Conservation (phyloP, 2,888 invertebrate species). For the Sphaerophoria taeniata region DNA sequence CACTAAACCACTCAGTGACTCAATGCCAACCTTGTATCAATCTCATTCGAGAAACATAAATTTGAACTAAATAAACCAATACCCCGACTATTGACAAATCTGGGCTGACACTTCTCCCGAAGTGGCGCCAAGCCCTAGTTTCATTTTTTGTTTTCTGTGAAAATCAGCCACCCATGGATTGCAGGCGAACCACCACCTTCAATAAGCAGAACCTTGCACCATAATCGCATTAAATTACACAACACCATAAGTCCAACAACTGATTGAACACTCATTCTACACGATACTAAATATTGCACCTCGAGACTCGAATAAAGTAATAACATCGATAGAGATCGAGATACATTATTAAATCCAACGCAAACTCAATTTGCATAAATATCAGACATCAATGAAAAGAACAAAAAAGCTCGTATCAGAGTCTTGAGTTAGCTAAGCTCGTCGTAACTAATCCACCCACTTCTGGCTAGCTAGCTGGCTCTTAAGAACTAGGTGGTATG, state of each 20-base stretch:
- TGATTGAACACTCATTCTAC: conserved; percentile 38
- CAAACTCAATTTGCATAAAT: conserved; percentile 49
- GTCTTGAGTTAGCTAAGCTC: conserved; percentile 33
- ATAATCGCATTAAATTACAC: conserved; percentile 67
- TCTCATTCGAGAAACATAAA: neutral
- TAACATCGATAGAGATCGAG: neutral
- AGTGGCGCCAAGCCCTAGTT: conserved; percentile 59
- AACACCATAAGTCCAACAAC: conserved; percentile 44
- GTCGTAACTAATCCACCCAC: conserved; percentile 33
- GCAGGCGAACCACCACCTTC: conserved; percentile 21
- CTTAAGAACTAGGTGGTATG: neutral
- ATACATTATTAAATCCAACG: conserved; percentile 34
- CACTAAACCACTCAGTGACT: neutral
- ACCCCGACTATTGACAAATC: conserved; percentile 21
- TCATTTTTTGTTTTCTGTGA: neutral
- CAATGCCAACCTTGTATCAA: neutral
- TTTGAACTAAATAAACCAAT: neutral
- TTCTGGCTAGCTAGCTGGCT: conserved; percentile 3
- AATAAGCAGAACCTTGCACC: conserved; percentile 56
- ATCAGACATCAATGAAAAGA: conserved; percentile 21
- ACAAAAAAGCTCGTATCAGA: conserved; percentile 15
- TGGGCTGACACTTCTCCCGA: conserved; percentile 8
- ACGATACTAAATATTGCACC: conserved; percentile 16
- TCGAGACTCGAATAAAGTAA: neutral
- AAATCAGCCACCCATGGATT: conserved; percentile 43